A percentile compares a stretch with the other conserved stretches of the same genome.
Evolutionary conservation across 2,888 invertebrate genomes (phyloP).

Genomic region (Atethmia centrago): DNA sequence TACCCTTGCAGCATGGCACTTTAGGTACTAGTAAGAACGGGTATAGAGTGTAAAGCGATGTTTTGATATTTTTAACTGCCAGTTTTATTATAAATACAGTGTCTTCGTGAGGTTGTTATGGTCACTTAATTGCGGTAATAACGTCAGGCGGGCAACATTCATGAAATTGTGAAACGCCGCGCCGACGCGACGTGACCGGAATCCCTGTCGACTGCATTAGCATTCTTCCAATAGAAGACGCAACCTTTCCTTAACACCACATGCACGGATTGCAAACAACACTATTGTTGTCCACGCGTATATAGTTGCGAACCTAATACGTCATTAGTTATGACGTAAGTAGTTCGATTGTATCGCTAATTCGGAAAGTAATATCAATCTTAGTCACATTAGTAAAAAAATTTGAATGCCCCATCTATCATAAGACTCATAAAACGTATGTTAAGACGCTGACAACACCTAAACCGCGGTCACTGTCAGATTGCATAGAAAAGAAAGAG

Average conservation of each 20-base stretch:
- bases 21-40: slow-evolving; percentile 30
- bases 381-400: slow-evolving; percentile 9
- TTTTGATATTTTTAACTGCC: slow-evolving; percentile 54
- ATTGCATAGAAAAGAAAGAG: too few relatives aligned
- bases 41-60: slow-evolving; percentile 37
- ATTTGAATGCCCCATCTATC: not conserved
- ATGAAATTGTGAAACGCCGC: slow-evolving; percentile 71
- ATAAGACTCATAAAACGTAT: slow-evolving; percentile 21
- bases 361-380: slow-evolving; percentile 29
- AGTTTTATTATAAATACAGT: slow-evolving; percentile 48
- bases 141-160: slow-evolving; percentile 68
- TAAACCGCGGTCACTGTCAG: too few relatives aligned
- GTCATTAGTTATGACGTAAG: slow-evolving; percentile 24
- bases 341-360: slow-evolving; percentile 23
- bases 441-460: too few relatives aligned
- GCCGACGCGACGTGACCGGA: slow-evolving; percentile 74
- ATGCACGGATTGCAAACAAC: slow-evolving; percentile 65
- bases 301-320: slow-evolving; percentile 4
- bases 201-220: slow-evolving; percentile 66
- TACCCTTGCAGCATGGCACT: slow-evolving; percentile 55
- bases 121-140: slow-evolving; percentile 75
- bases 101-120: slow-evolving; percentile 65
- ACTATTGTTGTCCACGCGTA: slow-evolving; percentile 34
- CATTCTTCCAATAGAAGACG: slow-evolving; percentile 67
- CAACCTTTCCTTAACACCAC: slow-evolving; percentile 70